Evolutionary conservation across 2,888 invertebrate species (phyloP).

Genomic region (Agrotis exclamationis): DNA sequence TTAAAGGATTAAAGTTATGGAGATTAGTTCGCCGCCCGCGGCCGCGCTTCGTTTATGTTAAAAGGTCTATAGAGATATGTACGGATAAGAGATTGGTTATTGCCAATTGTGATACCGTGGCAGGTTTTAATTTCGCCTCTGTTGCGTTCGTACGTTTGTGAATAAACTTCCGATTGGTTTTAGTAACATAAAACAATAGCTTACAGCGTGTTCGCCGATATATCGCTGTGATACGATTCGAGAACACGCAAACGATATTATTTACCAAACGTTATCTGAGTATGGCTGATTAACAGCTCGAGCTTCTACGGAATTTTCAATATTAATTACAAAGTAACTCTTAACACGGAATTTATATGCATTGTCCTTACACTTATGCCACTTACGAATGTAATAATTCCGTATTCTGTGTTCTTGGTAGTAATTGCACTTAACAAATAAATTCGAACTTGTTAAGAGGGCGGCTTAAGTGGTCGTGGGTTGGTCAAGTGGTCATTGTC

Average conservation of each 20-base stretch:
- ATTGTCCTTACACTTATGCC: slow-evolving; percentile 33
- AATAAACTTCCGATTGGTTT: slow-evolving; percentile 78
- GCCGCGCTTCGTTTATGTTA: slow-evolving; percentile 89
- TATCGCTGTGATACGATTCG: slow-evolving; percentile 53
- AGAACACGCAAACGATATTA: slow-evolving; percentile 62
- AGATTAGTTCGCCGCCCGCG: slow-evolving; percentile 91
- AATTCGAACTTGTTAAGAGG: slow-evolving; percentile 38
- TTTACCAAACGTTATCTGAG: slow-evolving; percentile 56
- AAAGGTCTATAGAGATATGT: slow-evolving; percentile 90
- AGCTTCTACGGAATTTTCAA: slow-evolving; percentile 51
- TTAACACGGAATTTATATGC: slow-evolving; percentile 58
- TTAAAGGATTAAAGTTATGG: slow-evolving; percentile 91
- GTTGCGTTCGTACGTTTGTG: slow-evolving; percentile 69
- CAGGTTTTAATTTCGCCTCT: slow-evolving; percentile 87
- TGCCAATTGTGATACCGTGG: slow-evolving; percentile 88
- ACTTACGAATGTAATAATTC: slow-evolving; percentile 37
- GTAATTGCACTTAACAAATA: slow-evolving; percentile 33
- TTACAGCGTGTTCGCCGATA: slow-evolving; percentile 48
- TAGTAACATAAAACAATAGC: slow-evolving; percentile 67
- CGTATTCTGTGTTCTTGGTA: slow-evolving; percentile 25
- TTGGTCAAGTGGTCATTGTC: slow-evolving; percentile 17
- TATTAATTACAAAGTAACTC: slow-evolving; percentile 59
- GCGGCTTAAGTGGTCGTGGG: slow-evolving; percentile 30
- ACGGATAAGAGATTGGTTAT: slow-evolving; percentile 90
- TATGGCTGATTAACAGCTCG: slow-evolving; percentile 34